Conservation (phyloP, 2,888 invertebrate genomes). For the Drosophila ochracea region DNA sequence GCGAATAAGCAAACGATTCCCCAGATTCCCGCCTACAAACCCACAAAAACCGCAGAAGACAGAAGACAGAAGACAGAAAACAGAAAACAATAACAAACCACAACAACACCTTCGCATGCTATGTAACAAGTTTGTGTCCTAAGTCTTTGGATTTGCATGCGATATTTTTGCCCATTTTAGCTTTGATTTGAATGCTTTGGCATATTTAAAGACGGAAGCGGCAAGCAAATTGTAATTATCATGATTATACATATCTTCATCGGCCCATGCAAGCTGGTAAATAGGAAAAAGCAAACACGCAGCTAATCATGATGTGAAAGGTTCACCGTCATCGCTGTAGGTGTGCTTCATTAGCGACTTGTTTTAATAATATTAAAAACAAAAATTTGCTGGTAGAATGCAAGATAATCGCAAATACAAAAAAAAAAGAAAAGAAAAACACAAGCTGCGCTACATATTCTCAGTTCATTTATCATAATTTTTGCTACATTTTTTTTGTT, state of each 20-base stretch:
- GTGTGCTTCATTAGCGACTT: constrained; percentile 70
- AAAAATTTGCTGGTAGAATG: constrained; percentile 53
- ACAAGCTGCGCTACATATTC: constrained; percentile 33
- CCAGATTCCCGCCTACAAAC: constrained; percentile 42
- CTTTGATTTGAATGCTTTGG: constrained; percentile 40
- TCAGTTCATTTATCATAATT: constrained; percentile 51
- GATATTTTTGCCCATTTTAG: constrained; percentile 27
- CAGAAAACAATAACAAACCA: constrained; percentile 3
- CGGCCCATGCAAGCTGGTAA: constrained; percentile 14
- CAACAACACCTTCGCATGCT: constrained; percentile 29
- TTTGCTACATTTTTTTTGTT: constrained; percentile 13
- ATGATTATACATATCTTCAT: constrained; percentile 43
- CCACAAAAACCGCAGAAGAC: constrained; percentile 30
- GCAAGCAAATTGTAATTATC: constrained; percentile 52
- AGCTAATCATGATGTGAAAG: constrained; percentile 47
- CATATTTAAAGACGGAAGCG: constrained; percentile 55
- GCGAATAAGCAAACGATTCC: constrained; percentile 16
- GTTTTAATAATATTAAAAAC: constrained; percentile 32
- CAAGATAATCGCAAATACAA: constrained; percentile 16
- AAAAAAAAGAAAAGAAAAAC: background rate
- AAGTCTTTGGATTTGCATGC: constrained; percentile 58
- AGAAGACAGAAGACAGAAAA: background rate
- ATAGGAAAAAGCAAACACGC: constrained; percentile 39
- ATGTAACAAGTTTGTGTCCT: constrained; percentile 48
- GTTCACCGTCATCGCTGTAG: constrained; percentile 43